Evolutionary conservation across 2,888 invertebrate species (phyloP), one percentile per base, ranked within the genome.

Genomic region (Ochropleura leucogaster): DNA sequence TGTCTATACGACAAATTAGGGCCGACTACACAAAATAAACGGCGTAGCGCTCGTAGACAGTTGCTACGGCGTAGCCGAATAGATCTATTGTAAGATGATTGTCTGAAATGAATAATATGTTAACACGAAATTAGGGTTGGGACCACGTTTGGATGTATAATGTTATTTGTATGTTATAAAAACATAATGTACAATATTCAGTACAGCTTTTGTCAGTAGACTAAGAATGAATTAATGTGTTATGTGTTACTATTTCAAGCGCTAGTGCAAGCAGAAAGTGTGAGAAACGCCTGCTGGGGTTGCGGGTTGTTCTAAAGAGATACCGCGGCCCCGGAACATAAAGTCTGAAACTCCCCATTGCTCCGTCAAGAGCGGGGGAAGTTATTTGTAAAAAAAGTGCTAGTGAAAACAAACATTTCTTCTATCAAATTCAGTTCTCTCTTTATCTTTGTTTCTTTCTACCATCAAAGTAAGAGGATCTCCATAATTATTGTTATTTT

Each of bases 21-120:
- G 74, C 74, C 65, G 59, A n/a, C 20, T 73, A 75, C 70, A 47
- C 42, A 62, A 66, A 59, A 66, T 53, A 70, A 71, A 74, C 60
- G 42, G 53, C 44, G 59, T 72, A 70, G 57, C 73, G 69, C 70
- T 30, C 75, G 85, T 78, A 87, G 85, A 60, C 75, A 62, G 77
- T 85, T 82, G 82, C 80, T 87, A 87, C 74, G 74, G 10, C 75
- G 77, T 79, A 84, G 86, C 72, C 42, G 40, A 60, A 60, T 46
- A 18, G 30, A 14, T 68, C 18, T 76, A 51, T 72, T 47, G 18
- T 65, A 5, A 40, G 47, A 18, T 6, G 18, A 67, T 46, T 82
- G 62, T 82, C 7, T 47, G 44, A 51, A 66, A 66, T 66, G 14
- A 55, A 63, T 59, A 14, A 30, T 57, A 55, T 68, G 47, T 62